Evolutionary conservation across 2,888 invertebrate genomes (phyloP).

Genomic region (Heliconius cydno): DNA sequence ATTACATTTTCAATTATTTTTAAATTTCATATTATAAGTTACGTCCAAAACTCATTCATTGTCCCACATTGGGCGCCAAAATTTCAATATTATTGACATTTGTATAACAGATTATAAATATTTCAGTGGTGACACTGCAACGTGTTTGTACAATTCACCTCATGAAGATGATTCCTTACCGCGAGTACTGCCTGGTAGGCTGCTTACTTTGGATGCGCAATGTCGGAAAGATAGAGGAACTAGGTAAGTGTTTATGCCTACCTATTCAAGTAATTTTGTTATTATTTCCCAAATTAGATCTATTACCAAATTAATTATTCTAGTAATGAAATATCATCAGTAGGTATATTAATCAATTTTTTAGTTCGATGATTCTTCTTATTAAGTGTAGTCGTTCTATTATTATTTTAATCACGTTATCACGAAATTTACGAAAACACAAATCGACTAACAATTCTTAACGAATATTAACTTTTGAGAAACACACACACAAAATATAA

Average conservation of each 20-base stretch:
- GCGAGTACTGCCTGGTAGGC: slow-evolving; percentile 93
- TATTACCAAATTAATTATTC: not conserved
- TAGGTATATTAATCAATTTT: not conserved
- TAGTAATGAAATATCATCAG: not conserved
- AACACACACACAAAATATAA: too few relatives aligned
- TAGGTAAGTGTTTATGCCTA: slow-evolving; percentile 71
- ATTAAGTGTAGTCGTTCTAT: too few relatives aligned
- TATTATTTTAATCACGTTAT: too few relatives aligned
- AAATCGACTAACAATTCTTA: too few relatives aligned
- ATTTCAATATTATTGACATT: not conserved
- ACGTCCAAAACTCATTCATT: not conserved
- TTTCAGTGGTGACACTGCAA: slow-evolving; percentile 95
- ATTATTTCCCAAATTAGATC: too few relatives aligned
- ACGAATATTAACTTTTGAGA: too few relatives aligned
- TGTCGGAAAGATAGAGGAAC: slow-evolving; percentile 96
- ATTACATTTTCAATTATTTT: too few relatives aligned
- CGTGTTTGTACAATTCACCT: slow-evolving; percentile 95
- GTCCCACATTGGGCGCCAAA: slow-evolving; percentile 19
- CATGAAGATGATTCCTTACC: slow-evolving; percentile 96
- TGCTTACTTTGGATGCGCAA: slow-evolving; percentile 95
- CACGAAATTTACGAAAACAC: too few relatives aligned
- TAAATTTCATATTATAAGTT: not conserved
- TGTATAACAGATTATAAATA: not conserved
- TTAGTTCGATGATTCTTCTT: not conserved
- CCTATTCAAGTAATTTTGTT: not conserved